Evolutionary conservation across 2,113 vertebrate species (phyloP).

Genomic region (Syngnathus scovelli): DNA sequence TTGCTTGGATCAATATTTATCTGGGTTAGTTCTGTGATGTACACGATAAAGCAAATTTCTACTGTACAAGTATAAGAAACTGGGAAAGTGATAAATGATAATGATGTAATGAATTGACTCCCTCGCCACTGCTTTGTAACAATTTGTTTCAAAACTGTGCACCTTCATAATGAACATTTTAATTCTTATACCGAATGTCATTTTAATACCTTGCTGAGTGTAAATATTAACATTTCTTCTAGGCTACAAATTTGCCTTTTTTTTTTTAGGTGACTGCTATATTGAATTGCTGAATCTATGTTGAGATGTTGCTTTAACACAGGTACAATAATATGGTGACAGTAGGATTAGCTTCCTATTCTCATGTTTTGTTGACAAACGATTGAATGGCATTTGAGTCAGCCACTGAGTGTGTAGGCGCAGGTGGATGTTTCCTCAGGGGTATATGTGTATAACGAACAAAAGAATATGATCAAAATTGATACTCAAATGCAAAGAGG

Average conservation of each 20-base stretch:
- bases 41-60: slow-evolving; percentile 15
- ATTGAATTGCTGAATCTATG: slow-evolving; percentile 36
- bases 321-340: slow-evolving; percentile 49
- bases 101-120: neutral
- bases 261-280: slow-evolving; percentile 5
- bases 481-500: slow-evolving; percentile 21
- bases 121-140: slow-evolving; percentile 14
- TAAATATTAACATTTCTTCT: slow-evolving; percentile 28
- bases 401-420: slow-evolving; percentile 43
- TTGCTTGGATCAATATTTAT: slow-evolving; percentile 13
- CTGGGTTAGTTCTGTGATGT: slow-evolving; percentile 3
- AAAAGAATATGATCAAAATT: slow-evolving; percentile 40
- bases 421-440: slow-evolving; percentile 67
- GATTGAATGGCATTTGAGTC: slow-evolving; percentile 40
- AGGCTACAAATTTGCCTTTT: slow-evolving; percentile 24
- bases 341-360: slow-evolving; percentile 22
- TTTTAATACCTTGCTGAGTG: slow-evolving; percentile 14
- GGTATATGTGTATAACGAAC: slow-evolving; percentile 56
- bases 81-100: neutral
- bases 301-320: slow-evolving; percentile 31
- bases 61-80: slow-evolving; percentile 6
- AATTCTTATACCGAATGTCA: neutral
- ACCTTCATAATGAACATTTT: slow-evolving; percentile 25
- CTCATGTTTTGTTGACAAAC: slow-evolving; percentile 22
- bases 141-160: neutral